Conservation (phyloP, 2,113 vertebrate species). For the Helogale parvula region DNA sequence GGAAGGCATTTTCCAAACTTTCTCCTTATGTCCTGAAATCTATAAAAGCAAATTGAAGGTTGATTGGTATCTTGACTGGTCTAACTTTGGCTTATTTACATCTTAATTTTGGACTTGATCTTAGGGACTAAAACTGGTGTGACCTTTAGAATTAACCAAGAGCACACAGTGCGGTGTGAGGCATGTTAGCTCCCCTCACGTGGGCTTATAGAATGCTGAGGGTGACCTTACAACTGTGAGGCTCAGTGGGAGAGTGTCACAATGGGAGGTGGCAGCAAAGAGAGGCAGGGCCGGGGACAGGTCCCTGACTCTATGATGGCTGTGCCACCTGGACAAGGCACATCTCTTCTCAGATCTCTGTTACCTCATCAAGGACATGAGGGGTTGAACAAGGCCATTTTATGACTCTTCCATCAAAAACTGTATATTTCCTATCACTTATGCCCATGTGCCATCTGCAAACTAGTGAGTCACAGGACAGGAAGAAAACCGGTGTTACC, state of each 20-base stretch:
- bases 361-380: not conserved
- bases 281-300: not conserved
- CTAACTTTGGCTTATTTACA: constrained; percentile 17
- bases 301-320: not conserved
- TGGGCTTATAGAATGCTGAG: not conserved
- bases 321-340: not conserved
- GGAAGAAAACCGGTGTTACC: not conserved
- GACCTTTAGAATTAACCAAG: not conserved
- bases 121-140: not conserved
- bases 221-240: not conserved
- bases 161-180: not conserved
- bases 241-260: not conserved
- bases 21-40: not conserved
- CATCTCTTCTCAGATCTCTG: not conserved
- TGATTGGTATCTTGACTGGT: not conserved
- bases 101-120: constrained; percentile 44
- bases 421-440: not conserved
- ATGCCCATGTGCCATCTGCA: not conserved
- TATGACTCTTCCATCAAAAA: not conserved
- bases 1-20: constrained; percentile 5
- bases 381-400: not conserved
- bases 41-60: constrained; percentile 18
- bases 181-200: not conserved
- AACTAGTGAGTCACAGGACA: not conserved
- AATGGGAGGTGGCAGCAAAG: not conserved